These are phyloP conservation scores for Mallotus villosus DNA, from an alignment of 2,797 vertebrate species.

Conservation along the genomic window DNA sequence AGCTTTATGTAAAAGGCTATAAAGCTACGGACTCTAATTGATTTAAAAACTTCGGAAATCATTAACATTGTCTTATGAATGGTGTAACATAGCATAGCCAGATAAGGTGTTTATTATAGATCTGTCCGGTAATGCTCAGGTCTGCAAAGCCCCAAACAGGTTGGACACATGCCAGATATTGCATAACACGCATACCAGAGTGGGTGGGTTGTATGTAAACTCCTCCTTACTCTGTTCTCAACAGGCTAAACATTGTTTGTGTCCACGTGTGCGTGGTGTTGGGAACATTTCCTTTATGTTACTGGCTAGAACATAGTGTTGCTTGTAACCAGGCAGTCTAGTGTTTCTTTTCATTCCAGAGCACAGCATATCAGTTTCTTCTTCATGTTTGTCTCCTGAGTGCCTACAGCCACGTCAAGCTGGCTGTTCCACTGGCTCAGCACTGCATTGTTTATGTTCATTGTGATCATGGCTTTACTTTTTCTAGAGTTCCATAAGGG, in stretches of 20 bases:
- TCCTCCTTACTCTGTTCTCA: background rate
- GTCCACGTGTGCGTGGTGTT: background rate
- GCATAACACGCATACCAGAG: conserved; percentile 9
- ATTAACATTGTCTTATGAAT: background rate
- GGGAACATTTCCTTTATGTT: too few species aligned
- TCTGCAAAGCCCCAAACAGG: background rate
- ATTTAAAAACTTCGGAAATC: background rate
- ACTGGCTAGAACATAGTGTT: too few species aligned
- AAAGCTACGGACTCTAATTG: background rate
- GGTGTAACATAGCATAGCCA: background rate
- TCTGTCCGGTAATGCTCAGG: background rate
- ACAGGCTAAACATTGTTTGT: background rate
- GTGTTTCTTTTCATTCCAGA: too few species aligned
- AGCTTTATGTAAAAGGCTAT: background rate
- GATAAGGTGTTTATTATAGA: background rate
- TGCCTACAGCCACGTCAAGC: too few species aligned
- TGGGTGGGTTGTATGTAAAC: background rate
- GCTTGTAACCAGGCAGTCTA: too few species aligned
- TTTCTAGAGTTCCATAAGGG: too few species aligned
- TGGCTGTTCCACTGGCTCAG: too few species aligned
- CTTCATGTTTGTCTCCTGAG: too few species aligned
- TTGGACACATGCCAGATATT: background rate
- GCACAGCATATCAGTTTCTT: too few species aligned
- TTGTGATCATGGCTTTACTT: too few species aligned
- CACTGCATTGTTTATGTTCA: too few species aligned